Evolutionary conservation across 1,140 invertebrate species (phyloP).

Genomic region (Yoshiicerus persimilis): DNA sequence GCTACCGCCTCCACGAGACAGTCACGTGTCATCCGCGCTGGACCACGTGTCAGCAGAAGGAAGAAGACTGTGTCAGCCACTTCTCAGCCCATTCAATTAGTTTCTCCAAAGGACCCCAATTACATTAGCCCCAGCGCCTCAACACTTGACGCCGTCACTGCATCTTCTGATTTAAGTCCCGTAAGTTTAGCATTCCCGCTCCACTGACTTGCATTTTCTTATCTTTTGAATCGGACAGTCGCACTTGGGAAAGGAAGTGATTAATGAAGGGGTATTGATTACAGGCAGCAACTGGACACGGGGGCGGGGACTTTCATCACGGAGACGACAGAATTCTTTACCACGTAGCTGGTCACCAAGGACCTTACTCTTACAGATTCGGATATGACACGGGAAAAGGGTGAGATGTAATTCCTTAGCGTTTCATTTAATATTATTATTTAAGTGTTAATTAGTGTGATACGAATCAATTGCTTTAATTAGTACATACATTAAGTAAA

Average conservation of each 20-base stretch:
- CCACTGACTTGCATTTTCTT: neutral
- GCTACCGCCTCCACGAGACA: slow-evolving; percentile 27
- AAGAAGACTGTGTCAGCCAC: neutral
- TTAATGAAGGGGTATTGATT: neutral
- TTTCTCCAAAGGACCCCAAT: slow-evolving; percentile 30
- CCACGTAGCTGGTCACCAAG: slow-evolving; percentile 71
- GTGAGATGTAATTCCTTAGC: slow-evolving; percentile 58
- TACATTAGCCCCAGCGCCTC: slow-evolving; percentile 5
- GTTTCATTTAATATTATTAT: neutral
- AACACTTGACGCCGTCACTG: neutral
- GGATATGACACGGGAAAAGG: slow-evolving; percentile 83
- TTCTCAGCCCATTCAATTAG: neutral
- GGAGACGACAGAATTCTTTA: slow-evolving; percentile 54
- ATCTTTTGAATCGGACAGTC: neutral
- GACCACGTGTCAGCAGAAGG: neutral
- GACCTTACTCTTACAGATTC: slow-evolving; percentile 81
- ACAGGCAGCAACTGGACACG: slow-evolving; percentile 36
- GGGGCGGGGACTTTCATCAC: neutral
- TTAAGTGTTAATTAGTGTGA: neutral
- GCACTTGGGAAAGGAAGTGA: too few relatives aligned
- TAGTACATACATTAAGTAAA: neutral
- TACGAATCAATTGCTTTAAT: neutral
- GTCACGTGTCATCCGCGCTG: neutral
- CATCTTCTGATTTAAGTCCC: neutral
- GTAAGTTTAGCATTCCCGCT: neutral